Percentiles rank a stretch among this genome's conserved stretches.
These are phyloP conservation scores for Heteromormyrus szaboi DNA, from an alignment of 2,797 vertebrate genomes.

Conservation along the genomic window DNA sequence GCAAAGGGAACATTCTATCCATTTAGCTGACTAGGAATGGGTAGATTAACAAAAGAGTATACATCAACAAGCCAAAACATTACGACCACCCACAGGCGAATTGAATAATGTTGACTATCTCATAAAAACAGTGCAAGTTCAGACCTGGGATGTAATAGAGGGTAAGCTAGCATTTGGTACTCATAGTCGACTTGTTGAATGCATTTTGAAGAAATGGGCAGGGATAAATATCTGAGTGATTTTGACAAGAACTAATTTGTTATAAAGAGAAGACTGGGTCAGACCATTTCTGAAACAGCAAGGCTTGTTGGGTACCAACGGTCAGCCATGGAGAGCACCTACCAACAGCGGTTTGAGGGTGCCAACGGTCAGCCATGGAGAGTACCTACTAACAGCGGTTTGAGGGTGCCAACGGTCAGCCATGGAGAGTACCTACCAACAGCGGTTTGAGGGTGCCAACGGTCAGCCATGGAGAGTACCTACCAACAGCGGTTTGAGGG, in stretches of 20 bases:
- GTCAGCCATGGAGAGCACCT: background rate
- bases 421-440: too few relatives aligned
- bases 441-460: too few relatives aligned
- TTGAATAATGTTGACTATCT: background rate
- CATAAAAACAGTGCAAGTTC: background rate
- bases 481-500: too few relatives aligned
- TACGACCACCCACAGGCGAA: background rate
- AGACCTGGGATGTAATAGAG: background rate
- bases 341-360: background rate
- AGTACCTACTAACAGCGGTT: too few relatives aligned
- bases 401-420: too few relatives aligned
- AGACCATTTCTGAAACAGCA: background rate
- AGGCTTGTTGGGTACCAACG: background rate
- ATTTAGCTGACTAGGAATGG: background rate
- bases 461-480: too few relatives aligned
- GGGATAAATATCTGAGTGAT: background rate
- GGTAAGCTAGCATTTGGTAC: background rate
- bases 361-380: too few relatives aligned
- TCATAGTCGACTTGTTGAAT: background rate
- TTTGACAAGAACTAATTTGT: background rate
- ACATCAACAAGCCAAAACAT: background rate
- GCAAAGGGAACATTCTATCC: background rate
- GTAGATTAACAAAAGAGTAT: background rate
- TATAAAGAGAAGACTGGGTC: background rate
- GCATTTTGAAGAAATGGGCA: background rate